Evolutionary conservation across 2,888 invertebrate genomes (phyloP), one percentile per base, ranked within the genome.

Genomic region (Norana najaformis): DNA sequence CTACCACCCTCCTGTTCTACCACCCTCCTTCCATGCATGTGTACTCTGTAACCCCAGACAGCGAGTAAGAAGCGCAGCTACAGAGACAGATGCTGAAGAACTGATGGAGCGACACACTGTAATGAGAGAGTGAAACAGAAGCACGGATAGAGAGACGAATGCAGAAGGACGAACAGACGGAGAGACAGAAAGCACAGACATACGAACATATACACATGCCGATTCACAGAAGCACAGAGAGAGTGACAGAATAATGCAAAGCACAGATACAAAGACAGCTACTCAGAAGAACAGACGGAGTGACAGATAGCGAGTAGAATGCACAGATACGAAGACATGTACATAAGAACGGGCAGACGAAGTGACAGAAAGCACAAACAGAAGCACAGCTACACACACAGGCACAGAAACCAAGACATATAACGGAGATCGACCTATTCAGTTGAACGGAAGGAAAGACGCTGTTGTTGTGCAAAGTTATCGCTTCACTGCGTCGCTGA

Each of bases 381-480:
- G 47, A 47, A 23, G 8, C 1, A 23, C 23, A 47, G 47, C 20
- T 2, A 47, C 47, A 23, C 47, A 47, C 5, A 20, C 23, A 47
- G 47, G 23, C 47, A 47, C 20, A 47, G 69, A 69, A 11, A 69
- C 18, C 30, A 8, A 69, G 69, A 16, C 11, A 69, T n/a, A n/a
- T 14, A 47, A 69, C 69, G 69, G 30, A n/a, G 69, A n/a, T n/a
- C 69, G 69, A 3, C 16, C 69, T n/a, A 8, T 69, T n/a, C 69
- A 69, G n/a, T 69, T 69, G 69, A 69, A n/a, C 69, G 69, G 69
- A 69, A 69, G 69, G 69, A 69, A 69, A n/a, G 69, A 47, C 23
- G 23, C 47, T 69, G n/a, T 11, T 30, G 30, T 69, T 30, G 30
- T 69, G 30, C 69, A 11, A n/a, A 69, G 6, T 69, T 30, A n/a